phyloP scores from a whole-genome alignment of 2,113 vertebrate species.

The Zosterops pallidus region DNA sequence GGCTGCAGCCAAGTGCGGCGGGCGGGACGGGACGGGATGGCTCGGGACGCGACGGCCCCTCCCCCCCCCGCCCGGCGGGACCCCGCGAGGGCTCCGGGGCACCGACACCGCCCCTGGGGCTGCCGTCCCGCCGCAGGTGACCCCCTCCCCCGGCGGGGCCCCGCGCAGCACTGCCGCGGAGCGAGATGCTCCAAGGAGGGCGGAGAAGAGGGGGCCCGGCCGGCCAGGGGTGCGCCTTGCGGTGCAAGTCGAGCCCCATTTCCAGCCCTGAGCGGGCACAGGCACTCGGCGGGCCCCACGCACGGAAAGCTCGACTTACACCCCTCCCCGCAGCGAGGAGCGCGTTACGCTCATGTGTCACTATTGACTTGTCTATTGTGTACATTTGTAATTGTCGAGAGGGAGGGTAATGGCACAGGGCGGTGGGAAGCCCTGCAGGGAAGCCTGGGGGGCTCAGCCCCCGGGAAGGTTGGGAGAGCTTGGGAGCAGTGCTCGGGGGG shows the following conservation, averaged over 20 bases:
- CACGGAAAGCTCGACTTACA: background rate
- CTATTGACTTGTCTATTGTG: background rate
- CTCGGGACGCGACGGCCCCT: background rate
- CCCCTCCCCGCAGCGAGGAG: background rate
- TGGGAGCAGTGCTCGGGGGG: background rate
- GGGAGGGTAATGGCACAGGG: background rate
- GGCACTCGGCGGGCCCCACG: too few relatives aligned
- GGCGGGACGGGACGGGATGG: background rate
- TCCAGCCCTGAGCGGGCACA: background rate
- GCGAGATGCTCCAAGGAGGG: background rate
- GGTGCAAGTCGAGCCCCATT: background rate
- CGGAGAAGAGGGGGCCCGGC: background rate
- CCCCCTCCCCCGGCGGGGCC: background rate
- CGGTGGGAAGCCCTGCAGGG: background rate
- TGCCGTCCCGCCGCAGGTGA: background rate
- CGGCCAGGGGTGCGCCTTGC: background rate
- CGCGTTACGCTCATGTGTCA: background rate
- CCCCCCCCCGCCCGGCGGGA: background rate
- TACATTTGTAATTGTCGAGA: background rate
- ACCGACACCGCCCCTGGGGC: background rate
- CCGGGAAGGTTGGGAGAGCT: background rate
- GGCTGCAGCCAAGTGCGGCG: slow-evolving; percentile 75
- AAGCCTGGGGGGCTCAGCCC: background rate
- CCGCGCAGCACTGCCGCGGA: background rate
- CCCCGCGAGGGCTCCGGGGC: background rate